These are phyloP conservation scores for Hypolimnas misippus DNA, from an alignment of 2,888 invertebrate species.

Conservation along the genomic window DNA sequence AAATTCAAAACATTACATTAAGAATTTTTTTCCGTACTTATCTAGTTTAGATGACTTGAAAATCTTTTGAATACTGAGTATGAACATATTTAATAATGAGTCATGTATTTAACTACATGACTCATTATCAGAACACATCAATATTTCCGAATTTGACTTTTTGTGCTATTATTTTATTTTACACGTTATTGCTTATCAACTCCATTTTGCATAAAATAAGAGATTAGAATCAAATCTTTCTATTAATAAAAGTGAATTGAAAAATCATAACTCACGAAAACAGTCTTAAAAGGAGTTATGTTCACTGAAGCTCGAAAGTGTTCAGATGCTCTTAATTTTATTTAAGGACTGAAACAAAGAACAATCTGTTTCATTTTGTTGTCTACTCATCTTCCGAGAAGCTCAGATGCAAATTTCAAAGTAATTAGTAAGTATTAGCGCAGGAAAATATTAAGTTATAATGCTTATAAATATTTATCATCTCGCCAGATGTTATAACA, in stretches of 20 bases:
- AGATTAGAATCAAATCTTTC: neutral
- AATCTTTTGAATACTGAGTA: no score
- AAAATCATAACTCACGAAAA: neutral
- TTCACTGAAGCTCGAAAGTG: neutral
- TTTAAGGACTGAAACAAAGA: constrained; percentile 15
- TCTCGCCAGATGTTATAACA: neutral
- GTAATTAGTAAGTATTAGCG: constrained; percentile 5
- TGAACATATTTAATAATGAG: no score
- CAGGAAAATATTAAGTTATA: neutral
- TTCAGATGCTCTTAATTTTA: neutral
- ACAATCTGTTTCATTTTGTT: constrained; percentile 12
- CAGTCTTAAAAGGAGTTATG: neutral
- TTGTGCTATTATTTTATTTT: no score
- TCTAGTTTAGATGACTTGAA: no score
- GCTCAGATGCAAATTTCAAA: constrained; percentile 5
- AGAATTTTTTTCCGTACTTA: no score
- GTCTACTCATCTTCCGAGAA: neutral
- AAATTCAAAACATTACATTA: no score
- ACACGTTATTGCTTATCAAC: no score
- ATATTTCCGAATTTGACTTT: no score
- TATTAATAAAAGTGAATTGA: constrained; percentile 1
- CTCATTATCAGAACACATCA: no score
- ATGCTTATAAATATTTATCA: neutral
- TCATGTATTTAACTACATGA: no score
- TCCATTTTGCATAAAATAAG: neutral